phyloP scores from a whole-genome alignment of 1,140 invertebrate genomes.

The Psilanteris sp. region DNA sequence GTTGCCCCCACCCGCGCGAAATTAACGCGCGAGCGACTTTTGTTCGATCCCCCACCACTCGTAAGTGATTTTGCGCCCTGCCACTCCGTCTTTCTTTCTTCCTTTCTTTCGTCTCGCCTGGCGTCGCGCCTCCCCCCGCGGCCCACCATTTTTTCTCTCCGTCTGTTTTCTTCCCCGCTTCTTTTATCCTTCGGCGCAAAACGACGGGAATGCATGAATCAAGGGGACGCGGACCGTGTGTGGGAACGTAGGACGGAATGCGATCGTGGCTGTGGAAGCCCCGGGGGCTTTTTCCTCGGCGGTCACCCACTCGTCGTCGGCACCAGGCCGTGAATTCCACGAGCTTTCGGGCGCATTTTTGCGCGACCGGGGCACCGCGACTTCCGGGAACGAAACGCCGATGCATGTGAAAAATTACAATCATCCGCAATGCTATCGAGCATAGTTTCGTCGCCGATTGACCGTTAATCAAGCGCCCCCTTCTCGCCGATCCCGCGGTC shows the following conservation, averaged over 20 bases:
- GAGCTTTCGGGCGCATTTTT: conserved; percentile 46
- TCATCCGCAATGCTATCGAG: conserved; percentile 33
- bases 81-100: conserved; percentile 5
- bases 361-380: conserved; percentile 10
- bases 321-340: conserved; percentile 37
- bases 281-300: conserved; percentile 51
- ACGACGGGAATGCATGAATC: conserved; percentile 71
- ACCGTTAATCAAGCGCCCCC: conserved; percentile 25
- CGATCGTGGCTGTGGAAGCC: conserved; percentile 69
- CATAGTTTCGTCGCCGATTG: conserved; percentile 14
- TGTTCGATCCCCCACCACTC: conserved; percentile 57
- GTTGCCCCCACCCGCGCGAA: conserved; percentile 48
- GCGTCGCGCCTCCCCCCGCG: too few species aligned
- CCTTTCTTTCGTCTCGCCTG: conserved; percentile 1
- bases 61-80: conserved; percentile 41
- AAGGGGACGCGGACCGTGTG: conserved; percentile 66
- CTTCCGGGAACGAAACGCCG: conserved; percentile 38
- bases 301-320: conserved; percentile 40
- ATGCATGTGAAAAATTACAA: conserved; percentile 42
- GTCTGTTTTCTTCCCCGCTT: conserved; percentile 28
- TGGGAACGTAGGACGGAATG: conserved; percentile 72
- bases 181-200: conserved; percentile 58
- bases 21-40: conserved; percentile 64
- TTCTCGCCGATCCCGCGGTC: conserved; percentile 16
- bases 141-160: too few species aligned